Base-by-base conservation (phyloP, 2,113 vertebrate species). In the Emydura subglobosa region DNA sequence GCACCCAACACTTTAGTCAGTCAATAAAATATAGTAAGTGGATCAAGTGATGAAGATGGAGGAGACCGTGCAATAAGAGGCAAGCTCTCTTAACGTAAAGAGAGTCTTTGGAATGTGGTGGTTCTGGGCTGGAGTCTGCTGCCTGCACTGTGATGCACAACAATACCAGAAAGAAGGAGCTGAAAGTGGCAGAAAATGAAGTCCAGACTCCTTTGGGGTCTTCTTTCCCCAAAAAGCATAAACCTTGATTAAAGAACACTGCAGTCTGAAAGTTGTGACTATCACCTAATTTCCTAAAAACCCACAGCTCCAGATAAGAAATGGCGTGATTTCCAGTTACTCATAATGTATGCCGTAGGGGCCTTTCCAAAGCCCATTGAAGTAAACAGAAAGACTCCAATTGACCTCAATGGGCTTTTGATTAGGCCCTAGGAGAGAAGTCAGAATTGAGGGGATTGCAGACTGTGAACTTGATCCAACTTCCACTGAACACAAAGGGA, bases 241-340 rank as follows among this genome's bases (percentile, higher is more conserved):
- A 87, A 93, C 92, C 76, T 94, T 8, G 3, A 79, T 87, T 91
- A 79, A 91, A 44, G 39, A 49, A 74, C 6, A 82, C 5, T 11
- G 51, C 44, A 47, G 72, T 87, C 76, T 89, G 88, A 85, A 96
- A 91, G 82, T 57, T 86, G 29, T 57, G 86, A 49, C 81, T 93
- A 76, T 25, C 5, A 2, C 22, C 72, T 74, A 74, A 39, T 74
- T 42, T 42, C 10, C 22, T 76, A 42, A 68, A 68, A 53, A 22
- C 5, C 3, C 10, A 21, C n/a, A 89, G 50, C 59, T 89, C 85
- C 88, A 85, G 51, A 90, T 76, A 21, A 85, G 90, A 85, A 78
- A 87, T 87, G 3, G 10, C 6, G 50, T 96, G 92, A 96, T 95
- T 96, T 95, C 92, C 82, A 53, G 80, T 87, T 90, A 34, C 59